These are phyloP conservation scores for Caranx melampygus DNA, from an alignment of 2,113 vertebrate species.

Conservation along the genomic window DNA sequence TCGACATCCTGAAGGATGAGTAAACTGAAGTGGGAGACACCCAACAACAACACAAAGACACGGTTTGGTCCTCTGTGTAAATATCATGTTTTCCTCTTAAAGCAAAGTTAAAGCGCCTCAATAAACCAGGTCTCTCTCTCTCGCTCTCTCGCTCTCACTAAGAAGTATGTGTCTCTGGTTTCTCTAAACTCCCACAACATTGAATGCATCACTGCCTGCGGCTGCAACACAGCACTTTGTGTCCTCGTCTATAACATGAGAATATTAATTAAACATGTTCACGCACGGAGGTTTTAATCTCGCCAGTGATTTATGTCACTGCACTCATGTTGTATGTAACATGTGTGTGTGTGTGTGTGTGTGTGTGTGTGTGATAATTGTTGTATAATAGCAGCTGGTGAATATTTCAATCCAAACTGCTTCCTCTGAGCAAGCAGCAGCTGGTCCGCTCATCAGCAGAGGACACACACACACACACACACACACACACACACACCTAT, in stretches of 20 bases:
- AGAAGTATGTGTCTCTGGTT: not conserved
- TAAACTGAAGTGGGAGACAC: too few relatives aligned
- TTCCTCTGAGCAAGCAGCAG: constrained; percentile 56
- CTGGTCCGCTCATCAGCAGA: constrained; percentile 45
- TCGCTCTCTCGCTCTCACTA: too few relatives aligned
- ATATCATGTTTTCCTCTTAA: not conserved
- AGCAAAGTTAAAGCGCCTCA: not conserved
- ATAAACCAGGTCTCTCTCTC: not conserved
- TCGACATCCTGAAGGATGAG: too few relatives aligned
- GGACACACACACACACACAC: not conserved
- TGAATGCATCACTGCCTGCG: not conserved
- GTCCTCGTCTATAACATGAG: not conserved
- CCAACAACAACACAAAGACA: too few relatives aligned
- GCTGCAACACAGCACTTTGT: not conserved
- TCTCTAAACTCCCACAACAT: not conserved
- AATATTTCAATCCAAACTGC: constrained; percentile 60
- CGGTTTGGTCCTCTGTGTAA: not conserved
- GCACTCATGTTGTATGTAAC: not conserved
- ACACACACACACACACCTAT: not conserved
- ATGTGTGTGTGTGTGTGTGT: not conserved
- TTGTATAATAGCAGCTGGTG: constrained; percentile 59
- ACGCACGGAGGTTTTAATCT: not conserved
- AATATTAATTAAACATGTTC: constrained; percentile 21
- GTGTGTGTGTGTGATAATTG: constrained; percentile 38
- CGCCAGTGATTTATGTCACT: constrained; percentile 4